Conservation (phyloP, 2,888 invertebrate genomes). For the Andrena camellia region DNA sequence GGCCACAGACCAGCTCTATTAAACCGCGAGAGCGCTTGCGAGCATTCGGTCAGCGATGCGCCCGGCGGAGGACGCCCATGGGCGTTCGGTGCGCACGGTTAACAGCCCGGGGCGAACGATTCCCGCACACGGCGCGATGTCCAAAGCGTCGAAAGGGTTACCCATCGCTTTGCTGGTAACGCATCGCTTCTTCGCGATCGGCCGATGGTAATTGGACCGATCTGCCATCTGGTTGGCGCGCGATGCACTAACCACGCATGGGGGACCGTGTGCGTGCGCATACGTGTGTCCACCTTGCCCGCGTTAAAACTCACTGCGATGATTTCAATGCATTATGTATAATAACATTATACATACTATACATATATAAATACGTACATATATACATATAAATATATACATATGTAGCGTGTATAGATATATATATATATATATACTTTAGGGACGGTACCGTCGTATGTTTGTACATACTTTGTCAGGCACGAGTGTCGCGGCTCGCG, state of each 20-base stretch:
- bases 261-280: conserved; percentile 11
- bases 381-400: conserved; percentile 58
- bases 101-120: neutral
- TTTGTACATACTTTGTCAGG: conserved; percentile 62
- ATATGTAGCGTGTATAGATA: conserved; percentile 56
- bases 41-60: too few relatives aligned
- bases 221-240: neutral
- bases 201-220: neutral
- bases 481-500: conserved; percentile 25
- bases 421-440: conserved; percentile 44
- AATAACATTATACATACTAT: conserved; percentile 64
- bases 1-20: too few relatives aligned
- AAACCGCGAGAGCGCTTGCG: too few relatives aligned
- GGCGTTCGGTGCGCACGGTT: too few relatives aligned
- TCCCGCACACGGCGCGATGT: neutral
- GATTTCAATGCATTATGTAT: conserved; percentile 61
- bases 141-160: too few relatives aligned
- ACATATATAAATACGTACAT: conserved; percentile 56
- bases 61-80: too few relatives aligned
- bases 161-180: too few relatives aligned
- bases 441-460: conserved; percentile 51
- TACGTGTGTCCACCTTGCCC: conserved; percentile 38
- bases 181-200: neutral
- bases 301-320: conserved; percentile 60
- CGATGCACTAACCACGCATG: neutral